Evolutionary conservation across 2,888 invertebrate genomes (phyloP).

Genomic region (Eretmocerus hayati): DNA sequence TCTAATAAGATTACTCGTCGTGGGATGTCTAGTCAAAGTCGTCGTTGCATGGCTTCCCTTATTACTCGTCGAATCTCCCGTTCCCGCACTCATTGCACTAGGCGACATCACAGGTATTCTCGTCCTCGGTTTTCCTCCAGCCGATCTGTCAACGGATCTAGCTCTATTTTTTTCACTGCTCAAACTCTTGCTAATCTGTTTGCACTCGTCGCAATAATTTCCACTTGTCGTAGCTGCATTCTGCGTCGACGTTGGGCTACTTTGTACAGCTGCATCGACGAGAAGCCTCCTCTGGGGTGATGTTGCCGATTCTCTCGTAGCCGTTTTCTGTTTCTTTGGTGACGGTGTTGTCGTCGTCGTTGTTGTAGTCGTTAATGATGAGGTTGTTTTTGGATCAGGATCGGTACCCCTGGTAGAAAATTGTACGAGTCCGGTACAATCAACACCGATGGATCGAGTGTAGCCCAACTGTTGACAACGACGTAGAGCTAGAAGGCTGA

Average conservation of each 20-base stretch:
- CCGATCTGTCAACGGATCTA: no score
- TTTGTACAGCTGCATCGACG: conserved; percentile 47
- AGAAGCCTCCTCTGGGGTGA: conserved; percentile 45
- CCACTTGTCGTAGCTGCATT: no score
- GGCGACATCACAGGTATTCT: conserved; percentile 16
- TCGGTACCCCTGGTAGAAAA: conserved; percentile 33
- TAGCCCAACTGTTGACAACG: conserved; percentile 2
- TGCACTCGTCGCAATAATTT: conserved; percentile 59
- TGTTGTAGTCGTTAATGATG: no score
- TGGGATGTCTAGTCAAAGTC: no score
- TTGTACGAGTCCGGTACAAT: conserved; percentile 34
- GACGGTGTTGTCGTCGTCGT: no score
- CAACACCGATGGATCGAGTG: conserved; percentile 34
- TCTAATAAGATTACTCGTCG: conserved; percentile 13
- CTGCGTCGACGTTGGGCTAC: conserved; percentile 49
- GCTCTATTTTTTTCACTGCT: neutral
- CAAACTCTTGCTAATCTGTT: conserved; percentile 39
- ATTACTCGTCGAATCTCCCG: neutral
- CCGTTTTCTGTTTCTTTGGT: conserved; percentile 49
- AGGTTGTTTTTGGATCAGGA: no score
- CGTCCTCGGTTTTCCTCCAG: neutral
- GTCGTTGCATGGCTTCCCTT: conserved; percentile 3
- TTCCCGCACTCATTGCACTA: no score
- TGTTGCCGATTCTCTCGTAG: conserved; percentile 41
- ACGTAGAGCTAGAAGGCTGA: conserved; percentile 12